These are phyloP conservation scores for Coregonus suidteri DNA, from an alignment of 2,797 vertebrate genomes.

Conservation along the genomic window DNA sequence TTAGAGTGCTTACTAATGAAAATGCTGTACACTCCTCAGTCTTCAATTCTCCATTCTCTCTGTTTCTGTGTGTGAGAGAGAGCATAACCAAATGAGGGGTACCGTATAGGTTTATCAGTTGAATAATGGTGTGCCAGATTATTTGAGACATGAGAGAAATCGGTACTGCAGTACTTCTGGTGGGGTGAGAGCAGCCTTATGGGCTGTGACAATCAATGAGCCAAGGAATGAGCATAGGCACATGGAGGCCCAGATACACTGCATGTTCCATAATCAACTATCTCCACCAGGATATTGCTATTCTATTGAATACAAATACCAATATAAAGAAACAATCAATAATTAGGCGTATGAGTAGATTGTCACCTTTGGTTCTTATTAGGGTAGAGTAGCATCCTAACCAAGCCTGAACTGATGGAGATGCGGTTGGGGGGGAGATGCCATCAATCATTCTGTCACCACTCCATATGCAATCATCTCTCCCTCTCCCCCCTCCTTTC, in stretches of 20 bases:
- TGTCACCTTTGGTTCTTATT: background rate
- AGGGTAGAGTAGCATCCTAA: background rate
- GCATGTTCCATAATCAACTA: background rate
- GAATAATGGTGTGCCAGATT: background rate
- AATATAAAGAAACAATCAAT: background rate
- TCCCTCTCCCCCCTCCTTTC: conserved; percentile 6
- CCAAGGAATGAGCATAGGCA: background rate
- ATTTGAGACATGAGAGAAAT: background rate
- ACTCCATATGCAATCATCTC: conserved; percentile 36
- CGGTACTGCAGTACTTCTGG: background rate
- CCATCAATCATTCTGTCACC: conserved; percentile 49
- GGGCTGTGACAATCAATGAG: background rate
- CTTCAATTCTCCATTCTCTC: background rate
- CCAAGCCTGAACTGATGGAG: background rate
- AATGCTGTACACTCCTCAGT: background rate
- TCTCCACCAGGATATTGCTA: background rate
- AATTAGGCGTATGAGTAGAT: background rate
- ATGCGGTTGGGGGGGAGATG: background rate
- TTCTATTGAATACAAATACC: background rate
- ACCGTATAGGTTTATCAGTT: background rate
- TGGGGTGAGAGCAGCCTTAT: background rate
- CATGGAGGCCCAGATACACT: background rate
- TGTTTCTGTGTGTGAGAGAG: background rate
- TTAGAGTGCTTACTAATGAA: background rate
- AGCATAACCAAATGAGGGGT: background rate